These are phyloP conservation scores for Progne subis DNA, from an alignment of 2,113 vertebrate species.

Conservation along the genomic window DNA sequence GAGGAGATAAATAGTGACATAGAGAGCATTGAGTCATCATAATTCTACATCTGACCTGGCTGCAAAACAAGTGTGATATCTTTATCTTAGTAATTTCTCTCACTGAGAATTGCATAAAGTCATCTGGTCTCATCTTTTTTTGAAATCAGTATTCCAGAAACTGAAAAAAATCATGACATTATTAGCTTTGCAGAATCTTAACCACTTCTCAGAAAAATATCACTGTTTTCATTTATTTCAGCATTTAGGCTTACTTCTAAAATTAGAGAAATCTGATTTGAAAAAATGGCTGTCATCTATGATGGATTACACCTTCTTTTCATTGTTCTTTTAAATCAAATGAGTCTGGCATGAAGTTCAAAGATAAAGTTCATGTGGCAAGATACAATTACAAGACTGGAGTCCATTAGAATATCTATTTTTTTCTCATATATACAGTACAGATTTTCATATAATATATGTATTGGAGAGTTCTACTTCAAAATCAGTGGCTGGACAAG, in stretches of 20 bases:
- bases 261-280: constrained; percentile 4
- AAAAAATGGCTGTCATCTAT: constrained; percentile 29
- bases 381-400: not conserved
- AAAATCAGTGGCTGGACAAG: not conserved
- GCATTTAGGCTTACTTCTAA: not conserved
- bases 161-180: not conserved
- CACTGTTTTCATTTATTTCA: not conserved
- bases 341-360: not conserved
- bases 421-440: not conserved
- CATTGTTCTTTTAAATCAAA: constrained; percentile 11
- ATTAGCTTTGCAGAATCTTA: not conserved
- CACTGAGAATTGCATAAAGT: not conserved
- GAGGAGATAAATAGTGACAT: not conserved
- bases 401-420: not conserved
- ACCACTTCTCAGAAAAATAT: constrained; percentile 3
- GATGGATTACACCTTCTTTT: constrained; percentile 22
- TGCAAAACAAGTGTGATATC: not conserved
- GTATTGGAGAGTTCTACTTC: not conserved
- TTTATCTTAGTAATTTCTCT: not conserved
- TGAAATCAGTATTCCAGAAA: not conserved
- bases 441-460: not conserved
- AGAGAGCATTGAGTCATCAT: not conserved
- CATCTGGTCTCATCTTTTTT: not conserved
- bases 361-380: not conserved
- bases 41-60: not conserved